Percentiles rank a stretch among this genome's conserved stretches.
Evolutionary conservation across 1,140 invertebrate species (phyloP).

Genomic region (Scylla paramamosain): DNA sequence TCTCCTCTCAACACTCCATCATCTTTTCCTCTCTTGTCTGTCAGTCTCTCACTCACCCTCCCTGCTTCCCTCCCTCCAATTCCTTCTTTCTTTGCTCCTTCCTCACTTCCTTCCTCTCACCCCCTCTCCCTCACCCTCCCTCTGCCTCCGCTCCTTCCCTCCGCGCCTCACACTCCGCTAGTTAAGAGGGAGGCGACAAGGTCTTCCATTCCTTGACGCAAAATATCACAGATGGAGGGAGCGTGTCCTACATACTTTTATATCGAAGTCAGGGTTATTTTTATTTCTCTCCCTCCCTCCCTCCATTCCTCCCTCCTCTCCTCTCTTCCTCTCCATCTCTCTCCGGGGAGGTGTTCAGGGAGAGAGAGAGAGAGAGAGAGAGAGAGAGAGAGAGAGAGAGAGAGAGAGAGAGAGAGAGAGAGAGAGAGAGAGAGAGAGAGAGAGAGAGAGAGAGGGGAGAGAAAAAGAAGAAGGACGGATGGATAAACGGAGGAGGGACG

Average conservation of each 20-base stretch:
- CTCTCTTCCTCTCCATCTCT: constrained; percentile 1
- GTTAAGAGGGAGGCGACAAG: neutral
- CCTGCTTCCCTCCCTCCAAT: neutral
- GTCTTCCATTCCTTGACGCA: neutral
- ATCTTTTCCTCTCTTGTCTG: neutral
- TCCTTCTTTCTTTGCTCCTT: neutral
- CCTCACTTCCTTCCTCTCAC: neutral
- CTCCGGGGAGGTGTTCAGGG: neutral
- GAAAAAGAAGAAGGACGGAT: neutral
- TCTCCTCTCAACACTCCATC: neutral
- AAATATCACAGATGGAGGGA: constrained; percentile 47
- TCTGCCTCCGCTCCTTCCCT: neutral
- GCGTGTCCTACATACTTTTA: constrained; percentile 45
- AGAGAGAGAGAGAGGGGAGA: neutral
- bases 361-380: neutral
- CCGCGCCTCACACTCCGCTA: neutral
- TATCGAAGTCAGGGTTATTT: constrained; percentile 56
- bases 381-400: neutral
- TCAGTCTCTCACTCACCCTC: neutral
- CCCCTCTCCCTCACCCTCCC: neutral
- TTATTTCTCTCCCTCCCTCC: neutral
- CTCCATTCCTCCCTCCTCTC: neutral
- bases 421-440: neutral
- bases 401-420: too few species aligned
- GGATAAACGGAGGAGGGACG: neutral